Percentiles rank a stretch among this genome's conserved stretches.
These are phyloP conservation scores for Siderastrea siderea DNA, from an alignment of 92 coral and sea anemone species.

Conservation along the genomic window DNA sequence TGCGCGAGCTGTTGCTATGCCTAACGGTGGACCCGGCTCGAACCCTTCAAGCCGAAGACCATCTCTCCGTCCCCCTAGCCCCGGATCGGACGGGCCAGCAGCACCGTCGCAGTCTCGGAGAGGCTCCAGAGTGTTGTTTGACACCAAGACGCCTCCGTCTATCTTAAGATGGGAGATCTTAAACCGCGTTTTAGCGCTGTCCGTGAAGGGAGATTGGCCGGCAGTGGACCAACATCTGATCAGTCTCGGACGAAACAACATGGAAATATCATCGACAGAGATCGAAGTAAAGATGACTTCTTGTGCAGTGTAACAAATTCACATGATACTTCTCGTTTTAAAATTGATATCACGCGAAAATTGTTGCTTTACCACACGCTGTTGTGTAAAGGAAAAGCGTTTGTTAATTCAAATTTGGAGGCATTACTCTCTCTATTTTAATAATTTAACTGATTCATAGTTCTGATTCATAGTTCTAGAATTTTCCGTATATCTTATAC, in stretches of 20 bases:
- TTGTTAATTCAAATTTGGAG: neutral
- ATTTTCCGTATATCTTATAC: too few relatives aligned
- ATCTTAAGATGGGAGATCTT: constrained; percentile 78
- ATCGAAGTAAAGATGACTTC: constrained; percentile 66
- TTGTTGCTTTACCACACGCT: neutral
- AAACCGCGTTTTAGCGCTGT: constrained; percentile 77
- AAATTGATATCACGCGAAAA: neutral
- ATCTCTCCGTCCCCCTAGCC: constrained; percentile 75
- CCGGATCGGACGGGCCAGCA: constrained; percentile 40
- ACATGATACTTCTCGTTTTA: neutral
- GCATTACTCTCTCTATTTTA: neutral
- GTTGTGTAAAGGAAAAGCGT: neutral
- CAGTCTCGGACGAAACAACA: constrained; percentile 82
- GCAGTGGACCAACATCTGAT: constrained; percentile 89
- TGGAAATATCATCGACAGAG: constrained; percentile 82
- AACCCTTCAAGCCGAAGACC: constrained; percentile 57
- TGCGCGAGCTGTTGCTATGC: neutral
- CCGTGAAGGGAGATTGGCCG: constrained; percentile 87
- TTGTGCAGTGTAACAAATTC: neutral
- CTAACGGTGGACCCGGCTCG: constrained; percentile 27
- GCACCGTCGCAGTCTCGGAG: constrained; percentile 54
- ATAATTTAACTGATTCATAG: too few relatives aligned
- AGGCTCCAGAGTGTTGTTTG: constrained; percentile 78
- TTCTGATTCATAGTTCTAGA: too few relatives aligned
- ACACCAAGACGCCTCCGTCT: constrained; percentile 83